These are phyloP conservation scores for Coturnix japonica DNA, from an alignment of 2,113 vertebrate genomes.

Conservation along the genomic window DNA sequence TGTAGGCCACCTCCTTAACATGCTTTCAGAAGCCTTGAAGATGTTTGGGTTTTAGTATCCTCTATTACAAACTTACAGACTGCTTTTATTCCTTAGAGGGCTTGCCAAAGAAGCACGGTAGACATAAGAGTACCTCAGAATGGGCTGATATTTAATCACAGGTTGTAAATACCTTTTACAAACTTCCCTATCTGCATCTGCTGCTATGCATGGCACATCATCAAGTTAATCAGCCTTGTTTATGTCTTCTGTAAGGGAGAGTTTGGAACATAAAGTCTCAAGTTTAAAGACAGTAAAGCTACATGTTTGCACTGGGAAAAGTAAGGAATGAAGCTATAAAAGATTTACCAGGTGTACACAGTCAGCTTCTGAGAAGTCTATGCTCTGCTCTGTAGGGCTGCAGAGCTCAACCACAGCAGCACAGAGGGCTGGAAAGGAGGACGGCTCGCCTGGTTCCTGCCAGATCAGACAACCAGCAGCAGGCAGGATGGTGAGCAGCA, in stretches of 20 bases:
- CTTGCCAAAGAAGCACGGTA: background rate
- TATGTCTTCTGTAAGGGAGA: background rate
- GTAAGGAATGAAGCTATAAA: background rate
- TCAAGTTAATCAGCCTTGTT: constrained; percentile 32
- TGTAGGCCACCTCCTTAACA: background rate
- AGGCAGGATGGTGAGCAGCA: background rate
- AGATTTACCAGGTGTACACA: background rate
- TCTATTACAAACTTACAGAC: background rate
- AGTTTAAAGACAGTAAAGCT: background rate
- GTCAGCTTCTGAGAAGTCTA: background rate
- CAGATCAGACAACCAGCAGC: background rate
- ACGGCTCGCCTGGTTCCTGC: background rate
- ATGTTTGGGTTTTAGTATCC: background rate
- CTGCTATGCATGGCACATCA: constrained; percentile 8
- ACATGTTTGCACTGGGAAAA: background rate
- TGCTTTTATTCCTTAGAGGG: background rate
- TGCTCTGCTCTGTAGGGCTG: background rate
- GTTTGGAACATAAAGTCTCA: background rate
- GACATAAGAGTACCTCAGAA: constrained; percentile 18
- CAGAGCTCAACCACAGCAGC: background rate
- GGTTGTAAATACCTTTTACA: constrained; percentile 44
- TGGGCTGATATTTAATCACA: constrained; percentile 46
- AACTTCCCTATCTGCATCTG: constrained; percentile 28
- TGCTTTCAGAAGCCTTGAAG: background rate
- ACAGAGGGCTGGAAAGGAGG: background rate